Evolutionary conservation across 2,888 invertebrate genomes (phyloP).

Genomic region (Chymomyza caudatula): DNA sequence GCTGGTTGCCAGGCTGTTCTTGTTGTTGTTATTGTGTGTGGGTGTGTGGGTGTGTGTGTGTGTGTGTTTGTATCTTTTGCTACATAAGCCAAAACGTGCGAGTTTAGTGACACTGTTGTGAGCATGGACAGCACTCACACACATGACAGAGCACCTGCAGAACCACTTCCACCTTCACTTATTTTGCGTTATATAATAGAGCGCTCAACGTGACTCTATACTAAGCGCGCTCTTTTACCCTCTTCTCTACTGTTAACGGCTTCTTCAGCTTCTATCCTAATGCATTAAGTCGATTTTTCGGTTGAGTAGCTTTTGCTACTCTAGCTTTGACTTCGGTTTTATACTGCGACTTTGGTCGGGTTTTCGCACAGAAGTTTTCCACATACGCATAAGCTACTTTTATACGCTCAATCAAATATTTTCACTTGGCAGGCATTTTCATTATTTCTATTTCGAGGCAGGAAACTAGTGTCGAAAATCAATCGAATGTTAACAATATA

Average conservation of each 20-base stretch:
- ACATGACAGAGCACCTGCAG: background rate
- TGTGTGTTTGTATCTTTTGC: background rate
- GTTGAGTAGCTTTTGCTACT: constrained; percentile 54
- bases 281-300: constrained; percentile 71
- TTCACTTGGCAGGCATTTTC: constrained; percentile 34
- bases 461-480: constrained; percentile 38
- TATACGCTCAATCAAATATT: constrained; percentile 63
- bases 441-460: constrained; percentile 11
- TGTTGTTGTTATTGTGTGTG: too few relatives aligned
- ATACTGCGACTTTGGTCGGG: constrained; percentile 2
- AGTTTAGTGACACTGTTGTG: constrained; percentile 32
- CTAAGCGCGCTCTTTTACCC: constrained; percentile 19
- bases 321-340: constrained; percentile 47
- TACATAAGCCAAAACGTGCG: constrained; percentile 18
- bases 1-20: too few relatives aligned
- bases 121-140: constrained; percentile 10
- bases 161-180: background rate
- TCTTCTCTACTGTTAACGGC: constrained; percentile 5
- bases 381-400: constrained; percentile 52
- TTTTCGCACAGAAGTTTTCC: constrained; percentile 4
- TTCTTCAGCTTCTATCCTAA: constrained; percentile 48
- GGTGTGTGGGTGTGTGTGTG: too few relatives aligned
- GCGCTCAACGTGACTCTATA: constrained; percentile 46
- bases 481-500: constrained; percentile 50
- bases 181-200: background rate